These are phyloP conservation scores for Camponotus pennsylvanicus DNA, from an alignment of 1,140 invertebrate species.

Conservation along the genomic window DNA sequence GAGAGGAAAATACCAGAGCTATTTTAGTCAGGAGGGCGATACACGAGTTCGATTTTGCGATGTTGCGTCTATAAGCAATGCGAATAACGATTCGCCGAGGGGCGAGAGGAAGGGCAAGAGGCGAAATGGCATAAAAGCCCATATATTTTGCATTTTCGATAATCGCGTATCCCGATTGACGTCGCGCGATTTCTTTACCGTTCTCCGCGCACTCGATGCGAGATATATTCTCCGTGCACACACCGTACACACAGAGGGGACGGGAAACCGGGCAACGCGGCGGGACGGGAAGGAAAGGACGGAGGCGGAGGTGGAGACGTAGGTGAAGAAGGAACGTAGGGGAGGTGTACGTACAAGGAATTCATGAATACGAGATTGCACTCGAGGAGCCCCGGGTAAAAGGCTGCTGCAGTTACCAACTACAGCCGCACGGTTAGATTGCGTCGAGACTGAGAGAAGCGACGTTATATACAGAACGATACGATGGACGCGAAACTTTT, in stretches of 20 bases:
- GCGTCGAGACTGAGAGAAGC: constrained; percentile 61
- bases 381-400: constrained; percentile 74
- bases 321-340: constrained; percentile 58
- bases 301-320: constrained; percentile 52
- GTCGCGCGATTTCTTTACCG: constrained; percentile 36
- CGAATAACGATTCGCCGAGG: constrained; percentile 22
- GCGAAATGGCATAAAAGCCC: background rate
- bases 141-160: constrained; percentile 41
- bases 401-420: constrained; percentile 70
- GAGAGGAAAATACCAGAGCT: background rate
- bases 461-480: constrained; percentile 50
- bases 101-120: too few relatives aligned
- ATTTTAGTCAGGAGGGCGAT: background rate
- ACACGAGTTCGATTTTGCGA: background rate
- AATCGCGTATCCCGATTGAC: constrained; percentile 31
- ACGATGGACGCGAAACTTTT: constrained; percentile 34
- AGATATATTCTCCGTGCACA: constrained; percentile 30
- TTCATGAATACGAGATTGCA: constrained; percentile 81
- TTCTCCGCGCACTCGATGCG: constrained; percentile 1
- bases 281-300: background rate
- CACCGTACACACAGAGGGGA: background rate
- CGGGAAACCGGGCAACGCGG: constrained; percentile 10
- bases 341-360: constrained; percentile 75
- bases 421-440: constrained; percentile 62
- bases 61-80: background rate